These are phyloP conservation scores for Eidolon helvum DNA, from an alignment of 2,113 vertebrate genomes.

Conservation along the genomic window DNA sequence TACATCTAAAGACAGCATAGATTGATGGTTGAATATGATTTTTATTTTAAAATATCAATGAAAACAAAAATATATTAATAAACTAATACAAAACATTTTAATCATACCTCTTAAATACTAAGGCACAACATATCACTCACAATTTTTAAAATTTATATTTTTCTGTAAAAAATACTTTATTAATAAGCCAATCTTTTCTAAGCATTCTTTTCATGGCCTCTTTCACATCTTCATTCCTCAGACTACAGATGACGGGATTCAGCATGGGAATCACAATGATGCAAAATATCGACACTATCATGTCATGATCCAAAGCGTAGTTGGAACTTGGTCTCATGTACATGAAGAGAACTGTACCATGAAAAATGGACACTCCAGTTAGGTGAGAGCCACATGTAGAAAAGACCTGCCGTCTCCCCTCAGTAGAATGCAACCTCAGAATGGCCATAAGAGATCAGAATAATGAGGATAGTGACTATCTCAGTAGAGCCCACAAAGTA, in stretches of 20 bases:
- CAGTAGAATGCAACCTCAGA: conserved; percentile 38
- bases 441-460: conserved; percentile 65
- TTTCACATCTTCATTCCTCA: conserved; percentile 64
- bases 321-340: conserved; percentile 49
- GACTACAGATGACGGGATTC: conserved; percentile 53
- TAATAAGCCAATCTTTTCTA: background rate
- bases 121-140: background rate
- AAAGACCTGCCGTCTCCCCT: conserved; percentile 61
- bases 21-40: background rate
- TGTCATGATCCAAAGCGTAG: background rate
- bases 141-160: background rate
- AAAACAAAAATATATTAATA: background rate
- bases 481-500: conserved; percentile 25
- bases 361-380: conserved; percentile 39
- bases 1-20: background rate
- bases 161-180: background rate
- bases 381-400: conserved; percentile 61
- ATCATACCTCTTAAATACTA: background rate
- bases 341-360: conserved; percentile 49
- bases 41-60: background rate
- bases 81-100: background rate
- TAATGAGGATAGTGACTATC: conserved; percentile 32
- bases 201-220: background rate
- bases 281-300: conserved; percentile 50
- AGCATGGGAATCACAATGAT: conserved; percentile 54